A percentile compares a stretch with the other conserved stretches of the same genome.
Evolutionary conservation across 2,113 vertebrate genomes (phyloP).

Genomic region (Chamaea fasciata): DNA sequence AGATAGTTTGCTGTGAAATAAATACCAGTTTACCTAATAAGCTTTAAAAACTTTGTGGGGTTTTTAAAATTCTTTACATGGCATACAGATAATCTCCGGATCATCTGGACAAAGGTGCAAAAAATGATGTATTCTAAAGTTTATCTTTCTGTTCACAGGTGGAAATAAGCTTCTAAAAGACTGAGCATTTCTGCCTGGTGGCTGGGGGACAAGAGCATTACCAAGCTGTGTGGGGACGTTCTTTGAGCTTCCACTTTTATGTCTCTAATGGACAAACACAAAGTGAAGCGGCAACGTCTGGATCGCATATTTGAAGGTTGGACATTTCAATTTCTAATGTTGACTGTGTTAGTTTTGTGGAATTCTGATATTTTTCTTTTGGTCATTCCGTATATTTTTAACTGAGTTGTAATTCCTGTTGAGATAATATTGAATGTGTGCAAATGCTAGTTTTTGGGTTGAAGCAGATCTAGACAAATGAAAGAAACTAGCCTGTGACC

Average conservation of each 20-base stretch:
- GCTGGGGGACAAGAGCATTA: neutral
- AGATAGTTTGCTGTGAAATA: neutral
- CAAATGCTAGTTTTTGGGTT: neutral
- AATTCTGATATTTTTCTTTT: neutral
- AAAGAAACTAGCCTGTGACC: neutral
- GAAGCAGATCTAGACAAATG: neutral
- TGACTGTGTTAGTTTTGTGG: neutral
- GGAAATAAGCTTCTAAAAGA: neutral
- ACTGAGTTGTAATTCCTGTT: neutral
- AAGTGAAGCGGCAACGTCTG: slow-evolving; percentile 73
- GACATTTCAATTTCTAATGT: neutral
- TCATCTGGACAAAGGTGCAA: neutral
- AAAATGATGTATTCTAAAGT: neutral
- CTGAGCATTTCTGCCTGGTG: slow-evolving; percentile 6
- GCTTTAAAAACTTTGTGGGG: neutral
- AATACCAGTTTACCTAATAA: neutral
- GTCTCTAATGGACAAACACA: slow-evolving; percentile 75
- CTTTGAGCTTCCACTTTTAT: slow-evolving; percentile 39
- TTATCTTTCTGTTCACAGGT: slow-evolving; percentile 48
- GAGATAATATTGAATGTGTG: neutral
- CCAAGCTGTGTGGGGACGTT: slow-evolving; percentile 39
- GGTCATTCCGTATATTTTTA: neutral
- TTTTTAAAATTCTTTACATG: neutral
- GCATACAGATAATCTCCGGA: neutral
- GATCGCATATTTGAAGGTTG: slow-evolving; percentile 75